Base-by-base conservation (phyloP, 2,113 vertebrate species). In the Bos taurus region DNA sequence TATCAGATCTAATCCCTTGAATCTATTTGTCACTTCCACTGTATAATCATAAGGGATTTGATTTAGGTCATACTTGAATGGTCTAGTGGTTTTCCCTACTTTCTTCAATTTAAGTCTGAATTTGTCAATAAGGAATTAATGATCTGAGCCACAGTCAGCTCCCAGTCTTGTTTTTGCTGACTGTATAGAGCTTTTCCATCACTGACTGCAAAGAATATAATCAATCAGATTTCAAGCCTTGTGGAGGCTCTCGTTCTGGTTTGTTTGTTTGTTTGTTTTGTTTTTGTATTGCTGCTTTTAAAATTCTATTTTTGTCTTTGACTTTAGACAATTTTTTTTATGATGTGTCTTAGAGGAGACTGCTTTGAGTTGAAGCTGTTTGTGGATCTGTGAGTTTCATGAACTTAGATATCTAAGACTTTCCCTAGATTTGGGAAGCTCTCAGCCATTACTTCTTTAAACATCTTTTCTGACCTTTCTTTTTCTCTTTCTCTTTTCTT, bases 181-280 rank as follows among this genome's bases (percentile, higher is more conserved):
- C 19, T 71, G 67, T 36, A 23, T 36, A 23, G 19, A 71, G 67
- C 19, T 71, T 36, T 23, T 71, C n/a, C n/a, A 71, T 71, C 9
- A 0, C 12, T 71, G 67, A 10, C 67, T 36, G 19, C 67, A 36
- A 71, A 71, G n/a, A 71, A 71, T 36, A 71, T 36, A 71, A 36
- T 36, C 0, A 1, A 71, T 71, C n/a, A 36, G n/a, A 36, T 36
- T 71, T 36, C 5, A 2, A 71, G 67, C 19, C 10, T 71, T 71
- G n/a, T 21, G 17, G 62, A 71, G n/a, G 19, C n/a, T 71, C n/a
- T 71, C 0, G 0, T 13, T 60, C 26, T 9, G 9, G 4, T 54
- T 33, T 15, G 17, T 17, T 64, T 62, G 36, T 16, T 7, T 33
- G 4, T 43, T 25, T 28, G 19, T 43, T 33, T 64, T 33, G 14